Evolutionary conservation across 30 jellyfish, hydroid and myxozoan species (phyloP).

Genomic region (Aurelia aurita complex sp. Pacific): DNA sequence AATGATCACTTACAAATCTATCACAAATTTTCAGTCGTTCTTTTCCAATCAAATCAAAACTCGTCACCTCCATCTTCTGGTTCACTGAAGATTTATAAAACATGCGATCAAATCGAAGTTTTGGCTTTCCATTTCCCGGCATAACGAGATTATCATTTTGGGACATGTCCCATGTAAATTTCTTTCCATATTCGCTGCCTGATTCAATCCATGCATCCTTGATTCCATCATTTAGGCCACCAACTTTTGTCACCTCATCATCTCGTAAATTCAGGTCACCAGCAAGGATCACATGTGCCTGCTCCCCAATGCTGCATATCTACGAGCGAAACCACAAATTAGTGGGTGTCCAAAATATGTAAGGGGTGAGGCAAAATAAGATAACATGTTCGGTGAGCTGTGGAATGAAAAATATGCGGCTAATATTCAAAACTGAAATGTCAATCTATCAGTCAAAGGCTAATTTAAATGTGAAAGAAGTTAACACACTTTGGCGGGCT

Average conservation of each 20-base stretch:
- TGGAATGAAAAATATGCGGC: too few species aligned
- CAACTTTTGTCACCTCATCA: constrained; percentile 50
- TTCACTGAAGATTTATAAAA: constrained; percentile 29
- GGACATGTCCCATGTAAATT: constrained; percentile 82
- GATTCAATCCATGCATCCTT: constrained; percentile 79
- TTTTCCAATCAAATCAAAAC: constrained; percentile 70
- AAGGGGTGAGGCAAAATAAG: too few species aligned
- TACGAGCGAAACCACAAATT: neutral
- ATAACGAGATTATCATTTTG: constrained; percentile 68
- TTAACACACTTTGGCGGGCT: too few species aligned
- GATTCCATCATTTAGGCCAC: constrained; percentile 63
- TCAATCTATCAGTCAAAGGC: too few species aligned
- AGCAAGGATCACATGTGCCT: constrained; percentile 61
- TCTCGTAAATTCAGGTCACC: constrained; percentile 91
- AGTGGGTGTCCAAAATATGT: neutral
- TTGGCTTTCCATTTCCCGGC: constrained; percentile 43
- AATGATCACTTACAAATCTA: constrained; percentile 89
- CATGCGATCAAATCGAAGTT: constrained; percentile 80
- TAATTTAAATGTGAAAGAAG: too few species aligned
- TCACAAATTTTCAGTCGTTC: constrained; percentile 65
- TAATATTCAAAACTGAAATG: too few species aligned
- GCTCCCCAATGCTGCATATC: constrained; percentile 23
- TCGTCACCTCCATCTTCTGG: constrained; percentile 4
- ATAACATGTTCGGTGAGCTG: too few species aligned
- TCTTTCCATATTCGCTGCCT: constrained; percentile 38